A percentile compares a stretch with the other conserved stretches of the same genome.
These are phyloP conservation scores for Myathropa florea DNA, from an alignment of 2,888 invertebrate species.

Conservation along the genomic window DNA sequence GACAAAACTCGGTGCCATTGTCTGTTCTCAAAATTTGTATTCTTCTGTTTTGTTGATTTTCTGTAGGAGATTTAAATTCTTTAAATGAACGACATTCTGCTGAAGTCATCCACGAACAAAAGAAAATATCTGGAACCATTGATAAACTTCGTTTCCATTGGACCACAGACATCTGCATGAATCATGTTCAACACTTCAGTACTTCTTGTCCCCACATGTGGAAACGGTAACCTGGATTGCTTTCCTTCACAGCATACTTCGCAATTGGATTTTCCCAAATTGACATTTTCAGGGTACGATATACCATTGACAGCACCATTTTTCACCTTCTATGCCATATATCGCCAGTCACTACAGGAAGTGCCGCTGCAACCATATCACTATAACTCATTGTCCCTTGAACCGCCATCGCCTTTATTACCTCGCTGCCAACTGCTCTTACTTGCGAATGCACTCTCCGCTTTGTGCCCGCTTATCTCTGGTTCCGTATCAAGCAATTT, in stretches of 20 bases:
- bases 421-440: conserved; percentile 34
- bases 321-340: conserved; percentile 71
- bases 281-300: conserved; percentile 46
- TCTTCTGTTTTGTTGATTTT: conserved; percentile 65
- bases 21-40: conserved; percentile 67
- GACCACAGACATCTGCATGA: conserved; percentile 77
- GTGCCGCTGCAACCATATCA: conserved; percentile 37
- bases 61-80: conserved; percentile 65
- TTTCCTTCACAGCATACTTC: conserved; percentile 50
- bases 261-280: conserved; percentile 71
- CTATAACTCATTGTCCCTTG: conserved; percentile 2
- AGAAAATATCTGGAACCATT: conserved; percentile 76
- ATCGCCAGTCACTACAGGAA: background rate
- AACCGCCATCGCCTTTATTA: background rate
- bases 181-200: conserved; percentile 73
- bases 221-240: background rate
- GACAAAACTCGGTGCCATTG: conserved; percentile 59
- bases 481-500: conserved; percentile 37
- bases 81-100: conserved; percentile 42
- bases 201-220: background rate
- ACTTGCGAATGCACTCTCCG: conserved; percentile 56
- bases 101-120: conserved; percentile 75
- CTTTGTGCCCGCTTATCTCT: conserved; percentile 29
- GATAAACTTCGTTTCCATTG: conserved; percentile 74
- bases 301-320: conserved; percentile 14